Evolutionary conservation across 2,113 vertebrate species (phyloP).

Genomic region (Thunnus maccoyii): DNA sequence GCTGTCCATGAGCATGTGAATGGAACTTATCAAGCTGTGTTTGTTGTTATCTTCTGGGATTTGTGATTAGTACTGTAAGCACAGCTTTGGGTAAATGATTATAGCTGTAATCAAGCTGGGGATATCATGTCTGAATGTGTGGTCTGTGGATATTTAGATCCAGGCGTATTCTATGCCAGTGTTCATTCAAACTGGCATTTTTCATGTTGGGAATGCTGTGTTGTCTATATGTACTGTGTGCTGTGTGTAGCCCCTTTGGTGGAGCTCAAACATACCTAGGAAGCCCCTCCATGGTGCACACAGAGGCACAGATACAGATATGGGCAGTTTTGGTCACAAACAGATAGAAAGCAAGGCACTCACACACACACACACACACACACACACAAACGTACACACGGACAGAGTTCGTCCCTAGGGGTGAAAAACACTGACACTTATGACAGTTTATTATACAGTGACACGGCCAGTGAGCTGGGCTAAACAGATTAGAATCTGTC

Average conservation of each 20-base stretch:
- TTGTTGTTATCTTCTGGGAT: conserved; percentile 59
- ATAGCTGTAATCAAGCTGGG: conserved; percentile 31
- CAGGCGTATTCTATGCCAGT: neutral
- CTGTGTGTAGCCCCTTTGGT: neutral
- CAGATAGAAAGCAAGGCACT: neutral
- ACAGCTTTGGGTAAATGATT: conserved; percentile 46
- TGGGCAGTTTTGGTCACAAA: neutral
- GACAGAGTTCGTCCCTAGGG: conserved; percentile 36
- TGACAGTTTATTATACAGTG: conserved; percentile 78
- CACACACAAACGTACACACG: conserved; percentile 1
- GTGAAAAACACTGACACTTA: conserved; percentile 69
- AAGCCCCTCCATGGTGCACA: neutral
- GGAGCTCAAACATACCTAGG: neutral
- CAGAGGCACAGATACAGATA: neutral
- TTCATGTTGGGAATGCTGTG: neutral
- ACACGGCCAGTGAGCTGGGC: conserved; percentile 54
- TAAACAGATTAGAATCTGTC: conserved; percentile 76
- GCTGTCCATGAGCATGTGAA: conserved; percentile 52
- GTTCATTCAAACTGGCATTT: conserved; percentile 12
- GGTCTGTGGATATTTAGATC: conserved; percentile 25
- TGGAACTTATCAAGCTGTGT: conserved; percentile 39
- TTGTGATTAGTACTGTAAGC: conserved; percentile 38
- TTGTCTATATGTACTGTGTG: neutral
- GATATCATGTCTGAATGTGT: conserved; percentile 35
- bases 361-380: neutral